These are phyloP conservation scores for Thunnus maccoyii DNA, from an alignment of 2,113 vertebrate species.

Conservation along the genomic window DNA sequence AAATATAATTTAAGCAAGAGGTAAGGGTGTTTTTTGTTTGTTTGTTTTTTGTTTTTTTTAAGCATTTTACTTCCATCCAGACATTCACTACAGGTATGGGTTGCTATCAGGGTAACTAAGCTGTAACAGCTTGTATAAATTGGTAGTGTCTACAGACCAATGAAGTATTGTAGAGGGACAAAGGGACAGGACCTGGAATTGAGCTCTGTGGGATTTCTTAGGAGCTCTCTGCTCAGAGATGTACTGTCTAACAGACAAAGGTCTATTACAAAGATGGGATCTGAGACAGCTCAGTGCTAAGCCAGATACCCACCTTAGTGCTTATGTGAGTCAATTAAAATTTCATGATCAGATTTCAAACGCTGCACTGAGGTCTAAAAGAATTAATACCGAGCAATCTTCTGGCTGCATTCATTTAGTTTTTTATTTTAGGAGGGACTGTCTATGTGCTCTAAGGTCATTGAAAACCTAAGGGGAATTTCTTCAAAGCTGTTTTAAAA, in stretches of 20 bases:
- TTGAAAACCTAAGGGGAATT: neutral
- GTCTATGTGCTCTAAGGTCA: neutral
- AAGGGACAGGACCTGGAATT: neutral
- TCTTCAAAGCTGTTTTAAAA: slow-evolving; percentile 19
- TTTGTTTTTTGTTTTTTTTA: too few species aligned
- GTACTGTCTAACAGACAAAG: slow-evolving; percentile 34
- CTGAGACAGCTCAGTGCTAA: slow-evolving; percentile 11
- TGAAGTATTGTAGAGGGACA: neutral
- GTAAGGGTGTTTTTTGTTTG: too few species aligned
- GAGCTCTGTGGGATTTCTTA: slow-evolving; percentile 41
- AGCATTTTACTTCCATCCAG: neutral
- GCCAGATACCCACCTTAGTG: slow-evolving; percentile 36
- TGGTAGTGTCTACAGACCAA: neutral
- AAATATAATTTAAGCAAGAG: too few species aligned
- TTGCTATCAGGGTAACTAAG: neutral
- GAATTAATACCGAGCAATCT: slow-evolving; percentile 43
- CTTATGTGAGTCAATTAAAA: slow-evolving; percentile 59
- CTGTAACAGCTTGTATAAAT: neutral
- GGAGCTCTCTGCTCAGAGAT: slow-evolving; percentile 1
- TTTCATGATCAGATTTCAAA: slow-evolving; percentile 62
- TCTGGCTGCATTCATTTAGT: slow-evolving; percentile 13
- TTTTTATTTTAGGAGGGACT: neutral
- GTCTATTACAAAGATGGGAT: slow-evolving; percentile 39
- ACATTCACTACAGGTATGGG: neutral
- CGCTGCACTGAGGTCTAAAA: slow-evolving; percentile 37